A percentile compares a stretch with the other conserved stretches of the same genome.
Conservation (phyloP, 2,113 vertebrate genomes). For the crab-eating macaque (Macaca fascicularis) region DNA sequence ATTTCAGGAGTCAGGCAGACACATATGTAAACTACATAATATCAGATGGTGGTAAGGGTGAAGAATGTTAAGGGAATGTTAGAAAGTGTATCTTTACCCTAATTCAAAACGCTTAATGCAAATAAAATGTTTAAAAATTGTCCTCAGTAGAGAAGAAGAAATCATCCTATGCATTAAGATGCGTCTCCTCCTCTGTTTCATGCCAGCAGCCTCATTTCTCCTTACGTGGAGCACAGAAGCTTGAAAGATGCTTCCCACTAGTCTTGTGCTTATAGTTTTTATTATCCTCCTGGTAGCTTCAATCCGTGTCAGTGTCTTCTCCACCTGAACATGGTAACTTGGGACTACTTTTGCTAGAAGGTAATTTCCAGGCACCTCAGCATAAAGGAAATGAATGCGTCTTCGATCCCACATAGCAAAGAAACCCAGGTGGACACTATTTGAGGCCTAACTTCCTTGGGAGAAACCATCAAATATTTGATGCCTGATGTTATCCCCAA, state of each 20-base stretch:
- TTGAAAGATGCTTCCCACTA: not conserved
- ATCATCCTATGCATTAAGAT: accelerated
- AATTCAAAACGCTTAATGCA: not conserved
- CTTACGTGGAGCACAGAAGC: not conserved
- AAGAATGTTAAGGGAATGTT: not conserved
- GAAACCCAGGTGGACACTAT: not conserved
- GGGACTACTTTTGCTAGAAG: not conserved
- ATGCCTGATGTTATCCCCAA: not conserved
- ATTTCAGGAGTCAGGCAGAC: not conserved
- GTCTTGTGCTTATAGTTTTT: too few species aligned
- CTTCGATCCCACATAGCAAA: too few species aligned
- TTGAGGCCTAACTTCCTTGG: not conserved
- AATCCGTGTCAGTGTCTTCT: not conserved
- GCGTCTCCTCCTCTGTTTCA: not conserved
- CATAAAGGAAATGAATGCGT: accelerated
- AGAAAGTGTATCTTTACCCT: not conserved
- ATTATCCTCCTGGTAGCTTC: not conserved
- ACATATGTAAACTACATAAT: accelerated
- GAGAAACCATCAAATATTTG: not conserved
- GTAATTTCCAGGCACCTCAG: too few species aligned
- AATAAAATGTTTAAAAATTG: not conserved
- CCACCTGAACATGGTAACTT: accelerated
- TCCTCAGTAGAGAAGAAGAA: not conserved
- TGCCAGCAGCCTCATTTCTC: accelerated
- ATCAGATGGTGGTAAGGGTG: not conserved